phyloP scores from a whole-genome alignment of 1,140 invertebrate species.

The Diorhabda elongata region DNA sequence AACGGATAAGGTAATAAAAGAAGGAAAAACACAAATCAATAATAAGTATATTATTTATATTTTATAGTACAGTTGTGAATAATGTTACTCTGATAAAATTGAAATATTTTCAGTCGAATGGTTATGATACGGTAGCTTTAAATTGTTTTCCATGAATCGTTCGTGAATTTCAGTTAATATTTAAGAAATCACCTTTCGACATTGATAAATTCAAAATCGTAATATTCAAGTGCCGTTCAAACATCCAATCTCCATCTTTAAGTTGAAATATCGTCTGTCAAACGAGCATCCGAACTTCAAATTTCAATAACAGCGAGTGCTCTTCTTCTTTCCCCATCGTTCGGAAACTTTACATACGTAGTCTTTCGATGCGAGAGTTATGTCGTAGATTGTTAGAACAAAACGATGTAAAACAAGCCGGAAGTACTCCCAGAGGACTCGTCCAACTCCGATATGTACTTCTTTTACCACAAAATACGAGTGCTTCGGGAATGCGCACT shows the following conservation, averaged over 20 bases:
- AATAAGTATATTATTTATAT: too few relatives aligned
- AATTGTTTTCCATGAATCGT: too few relatives aligned
- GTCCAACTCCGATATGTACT: slow-evolving; percentile 30
- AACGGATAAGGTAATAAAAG: too few relatives aligned
- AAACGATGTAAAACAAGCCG: slow-evolving; percentile 51
- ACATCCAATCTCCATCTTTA: slow-evolving; percentile 2
- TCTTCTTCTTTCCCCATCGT: slow-evolving; percentile 17
- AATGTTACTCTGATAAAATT: too few relatives aligned
- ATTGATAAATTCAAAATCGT: not conserved
- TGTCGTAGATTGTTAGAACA: slow-evolving; percentile 49
- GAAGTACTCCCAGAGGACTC: slow-evolving; percentile 42
- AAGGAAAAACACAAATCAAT: too few relatives aligned
- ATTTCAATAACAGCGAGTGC: slow-evolving; percentile 46
- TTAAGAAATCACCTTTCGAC: not conserved
- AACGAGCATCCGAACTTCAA: slow-evolving; percentile 46
- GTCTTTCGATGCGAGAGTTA: slow-evolving; percentile 39
- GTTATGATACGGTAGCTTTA: too few relatives aligned
- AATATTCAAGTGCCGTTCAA: not conserved
- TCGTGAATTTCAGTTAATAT: too few relatives aligned
- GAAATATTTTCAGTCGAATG: too few relatives aligned
- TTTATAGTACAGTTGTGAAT: too few relatives aligned
- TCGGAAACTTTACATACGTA: slow-evolving; percentile 31
- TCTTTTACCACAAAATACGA: slow-evolving; percentile 45
- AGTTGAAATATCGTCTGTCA: slow-evolving; percentile 43
- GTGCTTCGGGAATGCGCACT: slow-evolving; percentile 40